Evolutionary conservation across 2,113 vertebrate genomes (phyloP).

Genomic region (Anas platyrhynchos): DNA sequence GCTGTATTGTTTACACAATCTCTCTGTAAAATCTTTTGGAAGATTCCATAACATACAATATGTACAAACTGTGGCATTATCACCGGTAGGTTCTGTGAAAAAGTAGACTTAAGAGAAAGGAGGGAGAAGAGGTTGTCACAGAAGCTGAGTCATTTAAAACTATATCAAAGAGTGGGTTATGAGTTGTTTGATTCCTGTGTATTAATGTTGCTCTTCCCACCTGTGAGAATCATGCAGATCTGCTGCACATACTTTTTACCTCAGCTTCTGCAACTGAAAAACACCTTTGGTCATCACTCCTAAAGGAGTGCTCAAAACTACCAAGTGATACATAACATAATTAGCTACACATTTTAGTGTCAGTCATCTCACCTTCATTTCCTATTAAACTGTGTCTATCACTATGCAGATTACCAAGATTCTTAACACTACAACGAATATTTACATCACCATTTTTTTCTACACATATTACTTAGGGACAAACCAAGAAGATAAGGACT

Average conservation of each 20-base stretch:
- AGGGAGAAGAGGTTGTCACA: background rate
- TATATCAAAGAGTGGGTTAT: background rate
- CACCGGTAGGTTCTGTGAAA: background rate
- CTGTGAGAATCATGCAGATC: background rate
- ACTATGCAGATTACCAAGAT: background rate
- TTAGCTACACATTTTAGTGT: rapidly evolving
- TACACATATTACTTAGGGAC: background rate
- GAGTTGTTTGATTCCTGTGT: background rate
- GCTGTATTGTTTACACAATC: background rate
- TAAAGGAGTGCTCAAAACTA: background rate
- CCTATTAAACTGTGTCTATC: background rate
- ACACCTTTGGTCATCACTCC: background rate
- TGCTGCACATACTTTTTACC: background rate
- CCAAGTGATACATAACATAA: background rate
- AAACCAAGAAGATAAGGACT: background rate
- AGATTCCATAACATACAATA: background rate
- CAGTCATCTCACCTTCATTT: background rate
- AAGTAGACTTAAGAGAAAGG: background rate
- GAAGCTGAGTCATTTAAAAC: background rate
- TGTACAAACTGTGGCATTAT: rapidly evolving
- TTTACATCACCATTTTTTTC: background rate
- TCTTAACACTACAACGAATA: background rate
- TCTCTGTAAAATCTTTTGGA: background rate
- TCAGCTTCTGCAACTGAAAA: background rate
- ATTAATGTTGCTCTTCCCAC: background rate